phyloP scores from a whole-genome alignment of 1,140 invertebrate species.

The Trichoplusia ni region DNA sequence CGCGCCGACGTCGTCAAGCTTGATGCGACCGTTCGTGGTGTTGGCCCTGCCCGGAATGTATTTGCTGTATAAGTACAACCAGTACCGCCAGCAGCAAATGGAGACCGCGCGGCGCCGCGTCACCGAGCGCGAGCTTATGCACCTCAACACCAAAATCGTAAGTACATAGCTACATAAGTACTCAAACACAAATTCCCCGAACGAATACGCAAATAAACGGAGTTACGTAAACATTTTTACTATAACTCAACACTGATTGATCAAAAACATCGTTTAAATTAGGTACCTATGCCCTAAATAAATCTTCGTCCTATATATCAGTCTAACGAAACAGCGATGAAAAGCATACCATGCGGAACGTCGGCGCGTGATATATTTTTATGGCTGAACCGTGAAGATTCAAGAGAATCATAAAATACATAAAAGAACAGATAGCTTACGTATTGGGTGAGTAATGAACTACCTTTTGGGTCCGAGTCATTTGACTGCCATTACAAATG shows the following conservation, averaged over 20 bases:
- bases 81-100: slow-evolving; percentile 91
- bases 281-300: slow-evolving; percentile 2
- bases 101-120: slow-evolving; percentile 90
- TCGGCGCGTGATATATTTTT: slow-evolving; percentile 12
- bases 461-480: background rate
- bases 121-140: slow-evolving; percentile 91
- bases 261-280: slow-evolving; percentile 3
- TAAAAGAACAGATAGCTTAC: slow-evolving; percentile 14
- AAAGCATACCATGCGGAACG: slow-evolving; percentile 6
- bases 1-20: slow-evolving; percentile 81
- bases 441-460: background rate
- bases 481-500: background rate
- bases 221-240: no score
- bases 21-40: slow-evolving; percentile 91
- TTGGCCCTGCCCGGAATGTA: slow-evolving; percentile 93
- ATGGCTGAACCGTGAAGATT: slow-evolving; percentile 8
- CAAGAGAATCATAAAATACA: slow-evolving; percentile 14
- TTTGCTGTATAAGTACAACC: slow-evolving; percentile 94
- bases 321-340: background rate
- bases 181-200: background rate
- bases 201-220: background rate
- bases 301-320: slow-evolving; percentile 7
- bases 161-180: no score
- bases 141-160: slow-evolving; percentile 95
- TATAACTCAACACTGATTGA: slow-evolving; percentile 1